These are phyloP conservation scores for Bagarius yarrelli DNA, from an alignment of 2,113 vertebrate species.

Conservation along the genomic window DNA sequence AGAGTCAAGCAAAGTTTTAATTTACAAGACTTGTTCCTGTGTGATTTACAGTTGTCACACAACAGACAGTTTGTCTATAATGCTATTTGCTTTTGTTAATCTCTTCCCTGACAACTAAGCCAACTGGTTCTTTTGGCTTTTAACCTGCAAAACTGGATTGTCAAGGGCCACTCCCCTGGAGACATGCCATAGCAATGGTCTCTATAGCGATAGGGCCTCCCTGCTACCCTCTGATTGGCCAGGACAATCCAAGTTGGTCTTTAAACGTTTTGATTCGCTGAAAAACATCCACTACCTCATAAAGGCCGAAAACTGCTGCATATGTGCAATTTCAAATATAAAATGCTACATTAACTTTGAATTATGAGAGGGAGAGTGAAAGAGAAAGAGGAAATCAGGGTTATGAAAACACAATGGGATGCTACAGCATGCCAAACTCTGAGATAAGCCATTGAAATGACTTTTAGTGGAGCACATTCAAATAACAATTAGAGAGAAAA, in stretches of 20 bases:
- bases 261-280: slow-evolving; percentile 7
- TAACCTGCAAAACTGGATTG: slow-evolving; percentile 45
- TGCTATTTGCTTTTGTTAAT: slow-evolving; percentile 19
- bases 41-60: slow-evolving; percentile 1
- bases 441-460: not conserved
- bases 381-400: not conserved
- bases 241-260: not conserved
- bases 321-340: slow-evolving; percentile 1
- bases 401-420: not conserved
- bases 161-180: slow-evolving; percentile 43
- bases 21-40: not conserved
- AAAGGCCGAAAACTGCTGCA: not conserved
- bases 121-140: slow-evolving; percentile 38
- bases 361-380: slow-evolving; percentile 6
- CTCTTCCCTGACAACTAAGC: slow-evolving; percentile 14
- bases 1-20: not conserved
- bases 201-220: slow-evolving; percentile 40
- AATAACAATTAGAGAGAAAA: too few species aligned
- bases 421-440: not conserved
- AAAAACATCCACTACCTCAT: not conserved
- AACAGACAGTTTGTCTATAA: not conserved
- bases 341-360: slow-evolving; percentile 4
- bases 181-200: slow-evolving; percentile 36
- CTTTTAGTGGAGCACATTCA: not conserved
- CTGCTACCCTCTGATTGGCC: slow-evolving; percentile 21